Conservation (phyloP, 2,797 vertebrate genomes). For the Ceryle rudis region DNA sequence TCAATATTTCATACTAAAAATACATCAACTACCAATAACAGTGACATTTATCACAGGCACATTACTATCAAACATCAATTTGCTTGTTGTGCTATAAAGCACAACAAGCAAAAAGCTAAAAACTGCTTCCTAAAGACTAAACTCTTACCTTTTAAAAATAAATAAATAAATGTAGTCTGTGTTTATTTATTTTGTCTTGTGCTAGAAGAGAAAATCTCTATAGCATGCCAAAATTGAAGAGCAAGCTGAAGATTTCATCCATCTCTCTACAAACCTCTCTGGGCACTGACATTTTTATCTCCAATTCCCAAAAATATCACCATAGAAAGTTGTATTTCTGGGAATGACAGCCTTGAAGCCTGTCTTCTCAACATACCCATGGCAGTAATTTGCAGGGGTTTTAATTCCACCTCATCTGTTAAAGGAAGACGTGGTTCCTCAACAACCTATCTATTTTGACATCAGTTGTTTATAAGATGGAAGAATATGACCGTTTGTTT, state of each 20-base stretch:
- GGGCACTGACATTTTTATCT: constrained; percentile 47
- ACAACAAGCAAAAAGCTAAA: neutral
- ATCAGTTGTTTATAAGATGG: constrained; percentile 45
- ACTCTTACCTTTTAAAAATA: neutral
- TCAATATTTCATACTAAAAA: constrained; percentile 56
- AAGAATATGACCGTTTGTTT: constrained; percentile 46
- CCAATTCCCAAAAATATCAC: constrained; percentile 38
- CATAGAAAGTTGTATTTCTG: constrained; percentile 38
- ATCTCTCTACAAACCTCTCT: neutral
- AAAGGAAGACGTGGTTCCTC: constrained; percentile 68
- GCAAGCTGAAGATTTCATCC: neutral
- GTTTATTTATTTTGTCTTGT: neutral
- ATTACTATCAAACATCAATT: neutral
- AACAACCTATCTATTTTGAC: constrained; percentile 75
- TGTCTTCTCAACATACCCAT: constrained; percentile 58
- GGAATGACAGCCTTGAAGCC: constrained; percentile 13
- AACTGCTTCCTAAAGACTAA: neutral
- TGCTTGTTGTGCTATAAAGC: neutral
- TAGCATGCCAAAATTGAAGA: neutral
- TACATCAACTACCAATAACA: neutral
- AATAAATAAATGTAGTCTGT: neutral
- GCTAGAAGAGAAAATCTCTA: neutral
- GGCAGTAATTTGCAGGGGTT: constrained; percentile 64
- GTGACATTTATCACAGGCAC: neutral
- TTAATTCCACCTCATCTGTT: constrained; percentile 73